Percentiles rank a stretch among this genome's conserved stretches.
Evolutionary conservation across 2,113 vertebrate genomes (phyloP).

Genomic region (Ginglymostoma cirratum): DNA sequence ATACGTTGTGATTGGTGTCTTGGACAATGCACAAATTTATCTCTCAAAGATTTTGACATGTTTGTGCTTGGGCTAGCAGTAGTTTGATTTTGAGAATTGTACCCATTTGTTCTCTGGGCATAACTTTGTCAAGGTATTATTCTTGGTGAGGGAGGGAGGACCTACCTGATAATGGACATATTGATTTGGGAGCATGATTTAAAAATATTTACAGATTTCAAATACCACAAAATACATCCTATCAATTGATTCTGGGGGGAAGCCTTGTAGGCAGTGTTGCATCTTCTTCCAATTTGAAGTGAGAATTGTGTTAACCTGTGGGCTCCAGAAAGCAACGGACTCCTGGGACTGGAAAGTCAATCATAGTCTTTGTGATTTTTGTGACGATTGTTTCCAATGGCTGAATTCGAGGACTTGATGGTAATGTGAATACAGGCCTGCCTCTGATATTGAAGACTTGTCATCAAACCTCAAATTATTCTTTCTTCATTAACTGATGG

Average conservation of each 20-base stretch:
- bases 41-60: background rate
- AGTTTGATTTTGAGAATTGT: background rate
- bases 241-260: background rate
- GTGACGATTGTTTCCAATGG: background rate
- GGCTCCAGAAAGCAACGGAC: background rate
- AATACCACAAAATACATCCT: background rate
- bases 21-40: background rate
- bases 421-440: background rate
- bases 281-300: background rate
- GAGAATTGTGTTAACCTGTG: background rate
- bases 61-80: background rate
- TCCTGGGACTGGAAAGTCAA: background rate
- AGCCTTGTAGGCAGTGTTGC: too few relatives aligned
- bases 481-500: background rate
- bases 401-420: background rate
- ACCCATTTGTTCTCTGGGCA: background rate
- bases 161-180: background rate
- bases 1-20: background rate
- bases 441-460: background rate
- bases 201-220: background rate
- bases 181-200: background rate
- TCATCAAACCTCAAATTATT: background rate
- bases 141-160: background rate
- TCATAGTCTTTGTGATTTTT: background rate
- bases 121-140: background rate